Evolutionary conservation across 2,888 invertebrate species (phyloP), one percentile per base, ranked within the genome.

Genomic region (Antheraea assamensis): DNA sequence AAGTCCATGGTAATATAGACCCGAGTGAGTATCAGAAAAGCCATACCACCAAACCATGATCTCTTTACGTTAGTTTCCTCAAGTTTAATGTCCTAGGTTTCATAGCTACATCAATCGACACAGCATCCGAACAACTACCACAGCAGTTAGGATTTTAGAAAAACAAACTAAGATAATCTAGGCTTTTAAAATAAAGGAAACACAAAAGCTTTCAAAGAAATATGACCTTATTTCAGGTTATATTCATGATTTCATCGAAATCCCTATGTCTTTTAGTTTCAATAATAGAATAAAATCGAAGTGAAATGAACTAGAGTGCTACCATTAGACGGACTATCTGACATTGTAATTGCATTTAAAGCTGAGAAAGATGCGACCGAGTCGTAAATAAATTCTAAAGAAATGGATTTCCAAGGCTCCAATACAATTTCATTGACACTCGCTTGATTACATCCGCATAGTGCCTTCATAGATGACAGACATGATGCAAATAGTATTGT

Each of bases 301-400:
- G 27, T 30, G 17, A 64, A 64, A 64, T 13, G 30, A 17, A 64
- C 61, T 64, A 64, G 27, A 64, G 61, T 64, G 30, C 61, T 15
- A 3, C 30, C 61, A 64, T 30, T 64, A 30, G 61, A 5, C 4
- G 27, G 15, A 27, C 61, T 64, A 64, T 64, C 61, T 30, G 17
- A 17, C 61, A 27, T 64, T 64, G 61, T 64, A 64, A 64, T 64
- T 64, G 61, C 30, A 64, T 64, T 64, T 64, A 30, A 17, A 5
- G 15, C 24, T 70, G 10, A 70, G n/a, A 42, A 35, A 70, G 15
- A 70, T 70, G 47, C n/a, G n/a, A 47, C 42, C 42, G 42, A n/a
- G 70, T 19, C 24, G 17, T 31, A 68, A 68, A 13, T 42, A 42
- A 35, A n/a, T 17, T 19, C 42, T 70, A 24, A 21, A 24, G 24